Conservation (phyloP, 2,113 vertebrate species). For the Ceyx margarethae region DNA sequence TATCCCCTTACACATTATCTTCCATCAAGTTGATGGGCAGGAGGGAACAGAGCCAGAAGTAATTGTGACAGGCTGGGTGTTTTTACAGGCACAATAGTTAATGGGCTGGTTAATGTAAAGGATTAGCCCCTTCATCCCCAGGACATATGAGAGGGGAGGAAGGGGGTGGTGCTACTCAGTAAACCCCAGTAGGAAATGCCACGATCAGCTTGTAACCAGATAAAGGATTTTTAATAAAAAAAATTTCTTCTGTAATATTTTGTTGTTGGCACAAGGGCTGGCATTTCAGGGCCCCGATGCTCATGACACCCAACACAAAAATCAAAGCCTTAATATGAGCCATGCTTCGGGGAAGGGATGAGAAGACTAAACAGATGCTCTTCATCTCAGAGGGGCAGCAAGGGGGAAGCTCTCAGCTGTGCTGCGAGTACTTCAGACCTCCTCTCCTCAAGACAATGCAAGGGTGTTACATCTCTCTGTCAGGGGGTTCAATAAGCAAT, state of each 20-base stretch:
- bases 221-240: background rate
- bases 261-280: background rate
- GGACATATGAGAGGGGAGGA: slow-evolving; percentile 23
- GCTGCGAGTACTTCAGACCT: rapidly evolving
- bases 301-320: rapidly evolving
- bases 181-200: background rate
- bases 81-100: slow-evolving; percentile 67
- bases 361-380: background rate
- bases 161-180: background rate
- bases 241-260: background rate
- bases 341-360: rapidly evolving
- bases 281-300: background rate
- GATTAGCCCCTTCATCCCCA: slow-evolving; percentile 55
- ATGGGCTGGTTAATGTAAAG: slow-evolving; percentile 69
- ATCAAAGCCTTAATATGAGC: rapidly evolving
- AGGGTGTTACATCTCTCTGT: rapidly evolving
- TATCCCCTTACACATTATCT: slow-evolving; percentile 66
- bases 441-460: background rate
- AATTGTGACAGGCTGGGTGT: slow-evolving; percentile 55
- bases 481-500: background rate
- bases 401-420: background rate
- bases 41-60: slow-evolving; percentile 40
- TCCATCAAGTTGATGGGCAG: slow-evolving; percentile 61
- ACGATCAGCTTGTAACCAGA: background rate
- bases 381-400: background rate